Base-by-base conservation (phyloP, 2,797 vertebrate genomes). In the Aotus griseimembra region DNA sequence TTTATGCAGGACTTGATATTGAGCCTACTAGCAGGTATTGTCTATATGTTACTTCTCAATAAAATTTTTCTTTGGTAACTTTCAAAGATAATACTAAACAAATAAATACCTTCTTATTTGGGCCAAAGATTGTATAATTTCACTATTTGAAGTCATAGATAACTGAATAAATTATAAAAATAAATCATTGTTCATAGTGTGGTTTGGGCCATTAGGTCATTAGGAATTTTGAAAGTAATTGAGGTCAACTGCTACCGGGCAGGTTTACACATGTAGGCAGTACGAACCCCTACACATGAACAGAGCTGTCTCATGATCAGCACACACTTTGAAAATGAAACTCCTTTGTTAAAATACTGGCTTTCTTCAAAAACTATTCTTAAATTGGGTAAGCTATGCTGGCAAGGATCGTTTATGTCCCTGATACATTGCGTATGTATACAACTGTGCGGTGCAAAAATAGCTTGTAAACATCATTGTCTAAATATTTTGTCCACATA, bases 151-250 rank as follows among this genome's bases (percentile, higher is more conserved):
- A 97, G 50, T 97, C 30, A 92, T 5, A 76, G 61, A 93, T 61
- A 94, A 91, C 90, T 91, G 61, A 75, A 36, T 88, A 80, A 84
- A 83, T 76, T 75, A 73, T 72, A 73, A n/a, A 95, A 93, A 95
- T 77, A 64, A 85, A 19, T 67, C 33, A n/a, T 91, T 94, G 36
- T 89, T 67, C 77, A 7, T 86, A 83, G 55, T 92, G 88, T 90
- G 28, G 36, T 96, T 93, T 93, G 50, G n/a, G 30, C 41, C n/a
- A 77, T 93, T 19, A 79, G 11, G n/a, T 88, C 48, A 89, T 92
- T 87, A 87, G n/a, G 39, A 85, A 80, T 93, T 91, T 93, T 95
- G 90, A 17, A 93, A 76, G 46, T 64, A 96, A 93, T 70, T 84
- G 22, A 88, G 93, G 19, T 75, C 36, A 97, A 79, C 36, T 95